Evolutionary conservation across 2,888 invertebrate species (phyloP).

Genomic region (Standfussiana lucernea): DNA sequence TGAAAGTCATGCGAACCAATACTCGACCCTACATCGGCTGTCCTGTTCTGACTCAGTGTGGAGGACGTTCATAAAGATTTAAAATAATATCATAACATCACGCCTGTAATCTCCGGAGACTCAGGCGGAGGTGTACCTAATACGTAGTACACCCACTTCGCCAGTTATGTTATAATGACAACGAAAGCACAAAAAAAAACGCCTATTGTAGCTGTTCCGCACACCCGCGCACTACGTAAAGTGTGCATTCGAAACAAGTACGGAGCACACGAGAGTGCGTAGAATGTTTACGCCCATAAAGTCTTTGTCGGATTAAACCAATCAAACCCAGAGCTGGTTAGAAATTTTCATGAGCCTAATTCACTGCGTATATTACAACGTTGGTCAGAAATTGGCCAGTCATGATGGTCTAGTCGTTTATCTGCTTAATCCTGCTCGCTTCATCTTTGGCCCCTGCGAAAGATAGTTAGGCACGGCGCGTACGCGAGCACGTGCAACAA

Average conservation of each 20-base stretch:
- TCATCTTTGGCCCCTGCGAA: constrained; percentile 34
- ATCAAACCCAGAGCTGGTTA: neutral
- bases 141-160: neutral
- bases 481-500: constrained; percentile 19
- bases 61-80: neutral
- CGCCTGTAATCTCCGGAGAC: neutral
- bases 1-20: neutral
- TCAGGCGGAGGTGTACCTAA: neutral
- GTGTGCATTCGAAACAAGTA: no score
- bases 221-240: neutral
- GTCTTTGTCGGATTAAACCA: neutral
- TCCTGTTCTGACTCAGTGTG: neutral
- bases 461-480: constrained; percentile 4
- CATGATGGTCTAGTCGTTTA: neutral
- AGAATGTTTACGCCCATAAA: neutral
- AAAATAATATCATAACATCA: neutral
- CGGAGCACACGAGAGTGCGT: neutral
- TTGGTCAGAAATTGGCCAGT: neutral
- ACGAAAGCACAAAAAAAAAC: no score
- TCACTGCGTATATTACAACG: neutral
- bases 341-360: neutral
- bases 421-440: constrained; percentile 2
- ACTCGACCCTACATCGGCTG: neutral
- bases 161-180: neutral
- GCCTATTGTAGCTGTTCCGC: neutral